Percentiles rank a stretch among this genome's conserved stretches.
Evolutionary conservation across 53 echinoderm and acorn worm genomes (phyloP).

Genomic region (Stichopus horrens): DNA sequence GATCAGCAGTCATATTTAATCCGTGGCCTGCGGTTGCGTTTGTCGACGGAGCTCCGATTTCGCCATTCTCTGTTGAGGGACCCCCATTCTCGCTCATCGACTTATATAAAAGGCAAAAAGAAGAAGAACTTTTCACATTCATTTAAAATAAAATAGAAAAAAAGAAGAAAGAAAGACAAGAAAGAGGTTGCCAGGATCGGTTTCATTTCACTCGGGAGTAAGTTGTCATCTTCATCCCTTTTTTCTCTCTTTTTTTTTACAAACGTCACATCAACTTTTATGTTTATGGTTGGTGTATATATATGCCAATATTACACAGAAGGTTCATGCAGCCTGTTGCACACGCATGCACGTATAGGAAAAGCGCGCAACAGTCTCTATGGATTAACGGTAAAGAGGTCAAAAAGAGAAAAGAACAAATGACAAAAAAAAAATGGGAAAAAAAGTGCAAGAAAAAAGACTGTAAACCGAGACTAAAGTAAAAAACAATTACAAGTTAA

Average conservation of each 20-base stretch:
- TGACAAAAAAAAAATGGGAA: too few species aligned
- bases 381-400: too few species aligned
- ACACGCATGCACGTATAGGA: not conserved
- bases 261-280: not conserved
- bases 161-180: not conserved
- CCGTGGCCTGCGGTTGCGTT: conserved; percentile 43
- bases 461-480: too few species aligned
- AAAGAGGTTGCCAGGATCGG: not conserved
- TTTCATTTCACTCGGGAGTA: conserved; percentile 1
- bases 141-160: not conserved
- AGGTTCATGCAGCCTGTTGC: not conserved
- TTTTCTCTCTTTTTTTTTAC: too few species aligned
- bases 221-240: not conserved
- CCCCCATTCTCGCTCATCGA: too few species aligned
- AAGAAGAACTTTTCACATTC: not conserved
- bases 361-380: too few species aligned
- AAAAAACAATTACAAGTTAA: too few species aligned
- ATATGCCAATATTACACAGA: not conserved
- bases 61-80: conserved; percentile 2
- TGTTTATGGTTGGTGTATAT: not conserved
- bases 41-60: conserved; percentile 30
- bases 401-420: too few species aligned
- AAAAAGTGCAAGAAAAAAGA: too few species aligned
- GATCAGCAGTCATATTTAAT: conserved; percentile 32
- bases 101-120: too few species aligned